Evolutionary conservation across 2,113 vertebrate species (phyloP).

Genomic region (Progne subis): DNA sequence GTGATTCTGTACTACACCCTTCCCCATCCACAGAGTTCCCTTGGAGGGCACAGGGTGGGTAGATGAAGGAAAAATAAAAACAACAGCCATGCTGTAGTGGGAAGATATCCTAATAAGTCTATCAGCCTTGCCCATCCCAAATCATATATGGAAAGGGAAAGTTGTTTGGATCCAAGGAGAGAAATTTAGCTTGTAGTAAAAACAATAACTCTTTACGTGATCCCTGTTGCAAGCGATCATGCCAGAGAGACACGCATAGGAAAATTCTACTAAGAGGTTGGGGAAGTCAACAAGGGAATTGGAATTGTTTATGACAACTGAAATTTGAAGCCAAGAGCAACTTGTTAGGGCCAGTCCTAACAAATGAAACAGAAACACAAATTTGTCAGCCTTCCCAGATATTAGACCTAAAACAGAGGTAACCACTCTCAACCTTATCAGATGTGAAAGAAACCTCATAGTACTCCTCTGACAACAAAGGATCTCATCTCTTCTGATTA

Average conservation of each 20-base stretch:
- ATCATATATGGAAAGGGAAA: background rate
- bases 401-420: conserved; percentile 9
- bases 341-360: conserved; percentile 58
- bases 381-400: conserved; percentile 44
- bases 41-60: fast-evolving
- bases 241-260: conserved; percentile 39
- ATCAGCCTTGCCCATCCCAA: background rate
- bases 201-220: conserved; percentile 22
- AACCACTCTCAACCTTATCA: background rate
- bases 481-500: background rate
- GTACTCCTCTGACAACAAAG: background rate
- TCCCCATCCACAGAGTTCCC: background rate
- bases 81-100: background rate
- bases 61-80: background rate
- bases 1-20: background rate
- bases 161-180: conserved; percentile 2
- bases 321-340: conserved; percentile 60
- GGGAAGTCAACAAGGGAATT: conserved; percentile 34
- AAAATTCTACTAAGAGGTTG: conserved; percentile 51
- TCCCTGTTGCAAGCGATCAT: conserved; percentile 33
- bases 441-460: background rate
- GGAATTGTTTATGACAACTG: conserved; percentile 62
- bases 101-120: background rate
- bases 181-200: conserved; percentile 32
- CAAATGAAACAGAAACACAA: conserved; percentile 46